phyloP scores from a whole-genome alignment of 1,140 invertebrate species.

The Fragariocoptes setiger region DNA sequence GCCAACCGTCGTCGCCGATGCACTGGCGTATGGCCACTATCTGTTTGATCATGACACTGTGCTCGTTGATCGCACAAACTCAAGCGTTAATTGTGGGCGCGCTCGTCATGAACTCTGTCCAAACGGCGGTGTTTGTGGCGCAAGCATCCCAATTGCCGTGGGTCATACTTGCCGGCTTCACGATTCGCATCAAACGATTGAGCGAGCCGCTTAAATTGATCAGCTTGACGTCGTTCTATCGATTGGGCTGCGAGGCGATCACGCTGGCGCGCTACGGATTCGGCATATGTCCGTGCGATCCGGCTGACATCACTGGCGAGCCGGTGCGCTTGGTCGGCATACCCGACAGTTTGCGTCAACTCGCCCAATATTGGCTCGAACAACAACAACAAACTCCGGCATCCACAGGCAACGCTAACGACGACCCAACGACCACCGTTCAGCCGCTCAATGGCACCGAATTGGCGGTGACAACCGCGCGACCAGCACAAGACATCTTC shows the following conservation, averaged over 20 bases:
- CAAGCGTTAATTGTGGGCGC: slow-evolving; percentile 4
- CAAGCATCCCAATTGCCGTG: slow-evolving; percentile 60
- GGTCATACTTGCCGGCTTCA: slow-evolving; percentile 56
- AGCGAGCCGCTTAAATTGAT: background rate
- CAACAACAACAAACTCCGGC: background rate
- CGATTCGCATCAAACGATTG: slow-evolving; percentile 38
- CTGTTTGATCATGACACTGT: background rate
- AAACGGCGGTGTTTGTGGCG: slow-evolving; percentile 46
- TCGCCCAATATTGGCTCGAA: background rate
- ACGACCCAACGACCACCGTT: background rate
- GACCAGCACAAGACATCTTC: background rate
- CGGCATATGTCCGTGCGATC: background rate
- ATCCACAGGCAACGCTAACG: background rate
- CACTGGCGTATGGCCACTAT: slow-evolving; percentile 2
- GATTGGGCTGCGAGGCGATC: background rate
- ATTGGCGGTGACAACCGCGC: background rate
- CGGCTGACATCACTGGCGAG: background rate
- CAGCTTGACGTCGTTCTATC: background rate
- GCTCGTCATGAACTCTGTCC: slow-evolving; percentile 4
- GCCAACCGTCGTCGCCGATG: slow-evolving; percentile 1
- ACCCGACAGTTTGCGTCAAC: background rate
- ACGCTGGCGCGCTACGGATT: background rate
- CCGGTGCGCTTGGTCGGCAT: background rate
- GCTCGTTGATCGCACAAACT: slow-evolving; percentile 4
- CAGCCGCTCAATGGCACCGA: no score